Percentiles rank a stretch among this genome's conserved stretches.
Evolutionary conservation across 1,140 invertebrate genomes (phyloP).

Genomic region (Lucilia cuprina): DNA sequence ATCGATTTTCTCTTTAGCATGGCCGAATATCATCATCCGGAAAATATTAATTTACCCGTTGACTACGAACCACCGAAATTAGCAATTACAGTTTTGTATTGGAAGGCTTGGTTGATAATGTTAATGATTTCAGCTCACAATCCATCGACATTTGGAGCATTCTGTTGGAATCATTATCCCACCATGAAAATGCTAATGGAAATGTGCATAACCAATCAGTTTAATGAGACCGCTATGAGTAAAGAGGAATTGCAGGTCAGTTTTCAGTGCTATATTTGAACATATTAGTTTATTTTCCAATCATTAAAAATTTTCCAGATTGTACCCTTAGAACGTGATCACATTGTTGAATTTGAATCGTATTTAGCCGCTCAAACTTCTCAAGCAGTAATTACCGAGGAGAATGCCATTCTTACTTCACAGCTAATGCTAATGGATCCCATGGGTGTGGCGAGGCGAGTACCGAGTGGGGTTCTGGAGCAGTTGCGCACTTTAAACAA

Average conservation of each 20-base stretch:
- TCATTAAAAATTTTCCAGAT: slow-evolving; percentile 64
- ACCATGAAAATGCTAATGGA: slow-evolving; percentile 92
- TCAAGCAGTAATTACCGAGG: slow-evolving; percentile 86
- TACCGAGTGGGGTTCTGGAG: slow-evolving; percentile 79
- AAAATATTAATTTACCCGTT: slow-evolving; percentile 86
- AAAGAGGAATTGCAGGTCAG: slow-evolving; percentile 59
- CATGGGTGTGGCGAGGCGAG: slow-evolving; percentile 78
- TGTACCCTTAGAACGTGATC: slow-evolving; percentile 76
- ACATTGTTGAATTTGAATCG: slow-evolving; percentile 91
- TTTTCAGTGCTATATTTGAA: background rate
- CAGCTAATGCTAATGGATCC: slow-evolving; percentile 87
- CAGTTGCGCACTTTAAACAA: slow-evolving; percentile 82
- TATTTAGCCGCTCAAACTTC: slow-evolving; percentile 90
- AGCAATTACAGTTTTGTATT: slow-evolving; percentile 90
- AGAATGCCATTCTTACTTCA: slow-evolving; percentile 84
- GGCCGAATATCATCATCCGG: slow-evolving; percentile 90
- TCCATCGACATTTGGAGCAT: slow-evolving; percentile 83
- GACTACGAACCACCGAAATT: slow-evolving; percentile 87
- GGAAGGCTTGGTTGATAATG: slow-evolving; percentile 93
- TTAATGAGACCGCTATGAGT: slow-evolving; percentile 45
- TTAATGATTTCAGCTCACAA: slow-evolving; percentile 91
- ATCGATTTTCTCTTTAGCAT: slow-evolving; percentile 90
- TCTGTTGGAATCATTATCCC: slow-evolving; percentile 91
- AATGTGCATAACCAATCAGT: slow-evolving; percentile 91
- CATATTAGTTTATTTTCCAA: too few relatives aligned